Percentiles rank a stretch among this genome's conserved stretches.
Evolutionary conservation across 53 echinoderm and acorn worm species (phyloP).

Genomic region (Echinarachnius parma): DNA sequence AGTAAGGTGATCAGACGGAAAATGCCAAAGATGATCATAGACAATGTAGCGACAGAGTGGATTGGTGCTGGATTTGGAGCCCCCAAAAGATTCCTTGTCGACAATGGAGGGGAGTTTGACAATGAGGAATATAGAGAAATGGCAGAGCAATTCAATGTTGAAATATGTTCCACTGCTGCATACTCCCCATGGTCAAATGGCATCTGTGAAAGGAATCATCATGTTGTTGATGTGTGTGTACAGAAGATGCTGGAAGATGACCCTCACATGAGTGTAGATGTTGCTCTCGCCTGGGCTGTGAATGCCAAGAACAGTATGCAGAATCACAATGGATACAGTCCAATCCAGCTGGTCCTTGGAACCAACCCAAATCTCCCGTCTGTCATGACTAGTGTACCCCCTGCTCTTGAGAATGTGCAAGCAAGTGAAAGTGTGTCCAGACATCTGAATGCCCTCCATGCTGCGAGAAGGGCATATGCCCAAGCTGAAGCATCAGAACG

Average conservation of each 20-base stretch:
- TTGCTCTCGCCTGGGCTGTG: constrained; percentile 49
- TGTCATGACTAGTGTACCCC: constrained; percentile 28
- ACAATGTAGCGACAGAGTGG: constrained; percentile 45
- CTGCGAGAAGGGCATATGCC: constrained; percentile 44
- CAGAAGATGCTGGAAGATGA: constrained; percentile 48
- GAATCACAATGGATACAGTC: constrained; percentile 45
- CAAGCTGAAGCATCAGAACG: constrained; percentile 45
- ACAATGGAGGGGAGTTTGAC: constrained; percentile 30
- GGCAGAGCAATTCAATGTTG: constrained; percentile 42
- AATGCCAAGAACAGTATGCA: constrained; percentile 54
- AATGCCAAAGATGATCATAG: constrained; percentile 29
- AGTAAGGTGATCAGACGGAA: constrained; percentile 39
- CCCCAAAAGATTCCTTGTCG: constrained; percentile 21
- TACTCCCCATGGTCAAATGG: constrained; percentile 56
- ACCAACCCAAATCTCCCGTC: constrained; percentile 39
- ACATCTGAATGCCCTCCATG: constrained; percentile 46
- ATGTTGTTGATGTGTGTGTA: constrained; percentile 44
- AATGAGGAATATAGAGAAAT: constrained; percentile 20
- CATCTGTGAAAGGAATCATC: constrained; percentile 42
- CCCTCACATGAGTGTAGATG: constrained; percentile 21
- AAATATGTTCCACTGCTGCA: constrained; percentile 40
- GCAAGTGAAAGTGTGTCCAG: constrained; percentile 35
- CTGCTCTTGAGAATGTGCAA: constrained; percentile 40
- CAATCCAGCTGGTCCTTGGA: constrained; percentile 41
- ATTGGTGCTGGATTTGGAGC: constrained; percentile 52